Evolutionary conservation across 2,113 vertebrate genomes (phyloP), one percentile per base, ranked within the genome.

Genomic region (Zosterops japonicus): DNA sequence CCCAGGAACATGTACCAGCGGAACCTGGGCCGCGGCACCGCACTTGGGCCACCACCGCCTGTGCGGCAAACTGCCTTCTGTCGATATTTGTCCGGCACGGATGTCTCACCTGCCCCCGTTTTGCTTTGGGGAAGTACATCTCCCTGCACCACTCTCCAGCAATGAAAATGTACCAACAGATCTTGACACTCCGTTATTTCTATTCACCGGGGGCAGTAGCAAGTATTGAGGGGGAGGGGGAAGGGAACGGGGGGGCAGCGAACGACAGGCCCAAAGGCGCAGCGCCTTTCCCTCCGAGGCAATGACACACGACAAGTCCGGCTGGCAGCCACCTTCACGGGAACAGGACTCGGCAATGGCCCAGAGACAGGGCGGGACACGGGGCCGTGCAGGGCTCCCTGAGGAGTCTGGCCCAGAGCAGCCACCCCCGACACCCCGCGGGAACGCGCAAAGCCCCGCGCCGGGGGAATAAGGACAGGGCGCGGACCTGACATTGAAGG

Each of bases 291-390:
- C 39, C 57, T 46, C 68, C 4, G 12, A 47, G 35, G 8, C 59
- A n/a, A 3, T 36, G 49, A 36, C 41, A 16, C 31, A n/a, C 2
- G 9, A 10, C 12, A 49, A 55, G 20, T 27, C 47, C 8, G 28
- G 5, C 19, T 14, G 60, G 39, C 24, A 44, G 17, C 25, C 42
- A 42, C 18, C 29, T 28, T 33, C 29, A 36, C 1, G 14, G 42
- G 28, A 13, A 24, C 16, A 27, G 50, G 41, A 70, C 23, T 19
- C 14, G 4, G 41, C 67, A 6, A 61, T 65, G 15, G 46, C 36
- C 17, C 50, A 15, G 35, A 69, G 42, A 42, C 2, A 10, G 21
- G 4, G n/a, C 1, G 1, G 27, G 18, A 28, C 21, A 22, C 1
- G 14, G 39, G 28, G 28, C 17, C 41, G 13, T 5, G 28, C 29